Evolutionary conservation across 2,797 vertebrate genomes (phyloP).

Genomic region (Poecilia wingei): DNA sequence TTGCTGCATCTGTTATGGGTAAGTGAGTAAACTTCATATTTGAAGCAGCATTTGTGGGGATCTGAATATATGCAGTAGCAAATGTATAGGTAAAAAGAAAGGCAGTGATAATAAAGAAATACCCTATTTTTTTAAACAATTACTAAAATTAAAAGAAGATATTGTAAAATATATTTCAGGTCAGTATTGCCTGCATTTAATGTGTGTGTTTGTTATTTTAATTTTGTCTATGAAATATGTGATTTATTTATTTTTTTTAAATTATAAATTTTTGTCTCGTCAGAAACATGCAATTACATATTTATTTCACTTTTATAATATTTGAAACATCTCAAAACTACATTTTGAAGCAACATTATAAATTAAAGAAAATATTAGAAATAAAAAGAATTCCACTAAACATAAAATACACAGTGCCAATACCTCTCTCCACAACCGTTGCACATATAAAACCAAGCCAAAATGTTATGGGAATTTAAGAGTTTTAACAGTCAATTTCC

Average conservation of each 20-base stretch:
- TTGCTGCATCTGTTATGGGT: not conserved
- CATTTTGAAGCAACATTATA: not conserved
- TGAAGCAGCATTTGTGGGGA: not conserved
- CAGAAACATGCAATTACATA: not conserved
- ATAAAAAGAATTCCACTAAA: not conserved
- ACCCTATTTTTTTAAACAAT: not conserved
- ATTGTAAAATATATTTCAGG: not conserved
- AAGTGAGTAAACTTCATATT: not conserved
- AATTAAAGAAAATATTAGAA: not conserved
- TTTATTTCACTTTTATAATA: not conserved
- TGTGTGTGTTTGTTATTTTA: not conserved
- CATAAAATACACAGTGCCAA: constrained; percentile 30
- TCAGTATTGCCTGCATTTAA: not conserved
- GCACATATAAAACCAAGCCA: not conserved
- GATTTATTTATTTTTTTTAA: not conserved
- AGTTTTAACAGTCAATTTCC: constrained; percentile 34
- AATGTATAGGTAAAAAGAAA: not conserved
- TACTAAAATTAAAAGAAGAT: not conserved
- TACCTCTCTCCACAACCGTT: constrained; percentile 16
- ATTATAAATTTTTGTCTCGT: not conserved
- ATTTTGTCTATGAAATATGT: not conserved
- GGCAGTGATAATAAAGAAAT: not conserved
- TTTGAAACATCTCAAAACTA: not conserved
- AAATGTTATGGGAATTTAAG: constrained; percentile 17
- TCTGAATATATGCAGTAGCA: not conserved